These are phyloP conservation scores for Salvelinus sp. DNA, from an alignment of 2,113 vertebrate genomes.

Conservation along the genomic window DNA sequence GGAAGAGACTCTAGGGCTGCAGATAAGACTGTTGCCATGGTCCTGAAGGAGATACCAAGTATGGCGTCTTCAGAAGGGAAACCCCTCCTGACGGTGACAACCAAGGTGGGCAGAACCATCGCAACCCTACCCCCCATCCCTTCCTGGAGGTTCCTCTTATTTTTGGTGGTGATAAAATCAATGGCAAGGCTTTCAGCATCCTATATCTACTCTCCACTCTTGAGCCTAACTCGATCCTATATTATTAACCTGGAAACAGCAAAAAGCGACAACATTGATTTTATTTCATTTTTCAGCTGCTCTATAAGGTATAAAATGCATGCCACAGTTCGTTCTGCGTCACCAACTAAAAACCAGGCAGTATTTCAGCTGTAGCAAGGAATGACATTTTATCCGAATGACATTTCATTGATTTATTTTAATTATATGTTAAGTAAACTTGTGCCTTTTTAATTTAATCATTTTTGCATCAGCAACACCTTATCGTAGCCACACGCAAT, in stretches of 20 bases:
- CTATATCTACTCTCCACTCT: conserved; percentile 56
- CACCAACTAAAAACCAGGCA: background rate
- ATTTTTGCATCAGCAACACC: too few species aligned
- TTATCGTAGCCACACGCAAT: too few species aligned
- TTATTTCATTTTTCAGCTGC: conserved; percentile 63
- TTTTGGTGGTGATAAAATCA: conserved; percentile 54
- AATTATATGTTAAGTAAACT: too few species aligned
- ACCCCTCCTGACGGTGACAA: conserved; percentile 98
- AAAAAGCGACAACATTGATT: conserved; percentile 31
- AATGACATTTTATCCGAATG: background rate
- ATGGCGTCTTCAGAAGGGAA: conserved; percentile 99
- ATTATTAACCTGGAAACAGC: conserved; percentile 25
- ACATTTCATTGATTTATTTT: too few species aligned
- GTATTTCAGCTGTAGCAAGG: background rate
- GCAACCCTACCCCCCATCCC: conserved; percentile 66
- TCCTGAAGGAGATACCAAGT: conserved; percentile 99
- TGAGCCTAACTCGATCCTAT: conserved; percentile 45
- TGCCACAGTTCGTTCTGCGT: background rate
- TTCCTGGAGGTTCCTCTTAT: conserved; percentile 48
- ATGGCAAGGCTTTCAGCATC: conserved; percentile 61
- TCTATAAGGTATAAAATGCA: conserved; percentile 69
- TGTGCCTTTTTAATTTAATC: too few species aligned
- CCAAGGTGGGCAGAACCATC: conserved; percentile 97
- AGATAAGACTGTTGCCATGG: conserved; percentile 99
- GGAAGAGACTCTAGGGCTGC: conserved; percentile 99